These are phyloP conservation scores for Danio jaintianensis DNA, from an alignment of 2,797 vertebrate genomes.

Conservation along the genomic window DNA sequence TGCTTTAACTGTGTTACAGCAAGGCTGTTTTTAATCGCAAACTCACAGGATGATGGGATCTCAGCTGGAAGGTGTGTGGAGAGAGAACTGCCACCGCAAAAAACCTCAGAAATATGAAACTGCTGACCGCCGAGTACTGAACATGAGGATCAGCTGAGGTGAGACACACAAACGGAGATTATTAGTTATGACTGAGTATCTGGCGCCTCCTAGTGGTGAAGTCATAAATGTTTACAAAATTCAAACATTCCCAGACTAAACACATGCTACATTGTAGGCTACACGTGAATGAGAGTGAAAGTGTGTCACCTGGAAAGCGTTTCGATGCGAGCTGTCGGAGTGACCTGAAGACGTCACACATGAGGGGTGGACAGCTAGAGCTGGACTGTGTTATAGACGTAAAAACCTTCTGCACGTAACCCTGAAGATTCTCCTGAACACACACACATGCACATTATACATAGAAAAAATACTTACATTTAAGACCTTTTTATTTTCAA, in stretches of 20 bases:
- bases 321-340: conserved; percentile 92
- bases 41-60: conserved; percentile 96
- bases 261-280: background rate
- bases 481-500: too few relatives aligned
- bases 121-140: conserved; percentile 98
- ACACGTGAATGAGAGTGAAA: background rate
- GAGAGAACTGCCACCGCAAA: conserved; percentile 96
- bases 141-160: conserved; percentile 93
- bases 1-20: background rate
- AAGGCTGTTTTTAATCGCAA: background rate
- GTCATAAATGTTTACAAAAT: background rate
- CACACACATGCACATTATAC: conserved; percentile 29
- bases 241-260: background rate
- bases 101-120: conserved; percentile 98
- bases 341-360: conserved; percentile 96
- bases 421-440: conserved; percentile 93
- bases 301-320: conserved; percentile 91
- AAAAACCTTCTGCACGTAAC: conserved; percentile 96
- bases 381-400: conserved; percentile 93
- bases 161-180: background rate
- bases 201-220: conserved; percentile 57
- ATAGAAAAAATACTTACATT: too few relatives aligned
- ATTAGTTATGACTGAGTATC: background rate
- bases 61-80: conserved; percentile 97
- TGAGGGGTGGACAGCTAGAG: conserved; percentile 94